These are phyloP conservation scores for Calameuta idolon DNA, from an alignment of 2,888 invertebrate genomes.

Conservation along the genomic window DNA sequence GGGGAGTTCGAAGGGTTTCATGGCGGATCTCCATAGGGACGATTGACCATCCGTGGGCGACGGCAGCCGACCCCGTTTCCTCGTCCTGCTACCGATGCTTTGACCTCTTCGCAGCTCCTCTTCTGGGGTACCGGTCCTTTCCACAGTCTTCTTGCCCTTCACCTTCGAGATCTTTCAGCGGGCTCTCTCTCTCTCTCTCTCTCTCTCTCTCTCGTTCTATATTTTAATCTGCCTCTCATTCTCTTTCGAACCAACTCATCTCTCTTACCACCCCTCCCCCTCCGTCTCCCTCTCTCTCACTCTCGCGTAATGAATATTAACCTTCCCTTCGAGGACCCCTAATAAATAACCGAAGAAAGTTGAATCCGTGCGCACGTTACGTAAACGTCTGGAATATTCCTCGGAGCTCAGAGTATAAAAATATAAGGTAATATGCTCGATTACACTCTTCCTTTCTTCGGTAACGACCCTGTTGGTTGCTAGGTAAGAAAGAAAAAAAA, in stretches of 20 bases:
- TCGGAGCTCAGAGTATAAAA: slow-evolving; percentile 26
- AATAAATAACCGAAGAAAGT: slow-evolving; percentile 52
- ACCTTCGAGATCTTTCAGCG: slow-evolving; percentile 10
- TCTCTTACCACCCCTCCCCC: slow-evolving; percentile 7
- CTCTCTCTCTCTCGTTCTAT: not conserved
- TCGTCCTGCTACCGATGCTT: slow-evolving; percentile 5
- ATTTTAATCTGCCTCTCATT: slow-evolving; percentile 4
- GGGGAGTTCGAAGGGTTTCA: not conserved
- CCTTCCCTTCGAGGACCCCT: slow-evolving; percentile 40
- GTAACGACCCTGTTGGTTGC: slow-evolving; percentile 36
- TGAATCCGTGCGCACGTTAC: slow-evolving; percentile 35
- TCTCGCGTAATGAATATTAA: slow-evolving; percentile 44
- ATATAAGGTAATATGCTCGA: slow-evolving; percentile 50
- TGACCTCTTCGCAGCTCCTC: slow-evolving; percentile 7
- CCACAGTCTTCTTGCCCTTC: slow-evolving; percentile 8
- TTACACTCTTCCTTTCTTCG: slow-evolving; percentile 53
- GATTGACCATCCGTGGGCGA: slow-evolving; percentile 17
- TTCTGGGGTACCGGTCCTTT: slow-evolving; percentile 7
- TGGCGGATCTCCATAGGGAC: slow-evolving; percentile 7
- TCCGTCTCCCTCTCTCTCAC: slow-evolving; percentile 4
- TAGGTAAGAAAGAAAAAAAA: not conserved
- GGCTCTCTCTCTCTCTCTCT: not conserved
- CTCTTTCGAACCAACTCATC: slow-evolving; percentile 13
- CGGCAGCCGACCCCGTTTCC: not conserved
- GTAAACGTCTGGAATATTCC: not conserved